Evolutionary conservation across 2,797 vertebrate species (phyloP).

Genomic region (Phrynocephalus forsythii): DNA sequence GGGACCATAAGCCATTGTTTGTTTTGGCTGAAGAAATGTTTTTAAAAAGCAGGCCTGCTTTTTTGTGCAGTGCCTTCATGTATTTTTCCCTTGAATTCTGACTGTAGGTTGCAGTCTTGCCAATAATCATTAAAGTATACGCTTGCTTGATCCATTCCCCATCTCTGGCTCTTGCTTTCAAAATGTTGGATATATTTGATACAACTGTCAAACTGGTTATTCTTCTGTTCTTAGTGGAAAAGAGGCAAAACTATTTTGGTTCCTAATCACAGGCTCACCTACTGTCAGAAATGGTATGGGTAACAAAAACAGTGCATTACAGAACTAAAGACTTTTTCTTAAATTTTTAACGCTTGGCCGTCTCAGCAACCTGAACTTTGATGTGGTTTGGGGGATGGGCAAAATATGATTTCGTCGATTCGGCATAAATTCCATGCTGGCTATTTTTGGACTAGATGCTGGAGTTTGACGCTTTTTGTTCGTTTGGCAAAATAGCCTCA

Average conservation of each 20-base stretch:
- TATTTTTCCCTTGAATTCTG: too few species aligned
- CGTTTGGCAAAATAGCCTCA: slow-evolving; percentile 75
- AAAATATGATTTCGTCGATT: slow-evolving; percentile 75
- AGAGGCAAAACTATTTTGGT: slow-evolving; percentile 33
- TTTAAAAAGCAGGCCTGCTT: too few species aligned
- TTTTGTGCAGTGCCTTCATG: too few species aligned
- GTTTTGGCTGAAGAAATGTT: too few species aligned
- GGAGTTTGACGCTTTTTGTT: slow-evolving; percentile 76
- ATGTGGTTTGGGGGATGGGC: slow-evolving; percentile 69
- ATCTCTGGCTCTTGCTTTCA: neutral
- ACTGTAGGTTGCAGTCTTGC: too few species aligned
- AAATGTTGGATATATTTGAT: neutral
- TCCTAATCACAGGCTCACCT: slow-evolving; percentile 3
- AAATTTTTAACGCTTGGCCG: slow-evolving; percentile 73
- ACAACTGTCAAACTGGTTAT: neutral
- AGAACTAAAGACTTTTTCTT: slow-evolving; percentile 65
- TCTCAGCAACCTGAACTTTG: slow-evolving; percentile 73
- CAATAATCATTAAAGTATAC: neutral
- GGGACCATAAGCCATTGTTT: too few species aligned
- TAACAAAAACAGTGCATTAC: neutral
- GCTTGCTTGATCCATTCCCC: neutral
- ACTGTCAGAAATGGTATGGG: neutral
- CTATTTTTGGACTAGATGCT: slow-evolving; percentile 78
- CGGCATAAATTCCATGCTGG: slow-evolving; percentile 81
- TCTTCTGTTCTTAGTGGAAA: neutral